Evolutionary conservation across 2,113 vertebrate genomes (phyloP).

Genomic region (Sinocyclocheilus anshuiensis): DNA sequence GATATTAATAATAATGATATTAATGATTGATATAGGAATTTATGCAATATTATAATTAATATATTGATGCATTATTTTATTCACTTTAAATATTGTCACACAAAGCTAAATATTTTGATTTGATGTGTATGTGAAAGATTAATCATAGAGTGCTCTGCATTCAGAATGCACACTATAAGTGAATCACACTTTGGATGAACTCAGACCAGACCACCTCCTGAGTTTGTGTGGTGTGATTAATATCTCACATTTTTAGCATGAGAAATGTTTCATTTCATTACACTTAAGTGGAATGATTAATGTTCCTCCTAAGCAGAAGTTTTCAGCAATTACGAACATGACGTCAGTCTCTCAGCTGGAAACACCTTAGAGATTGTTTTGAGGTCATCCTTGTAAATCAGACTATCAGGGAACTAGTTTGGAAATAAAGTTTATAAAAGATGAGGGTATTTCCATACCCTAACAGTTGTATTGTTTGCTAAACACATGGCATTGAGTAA

Average conservation of each 20-base stretch:
- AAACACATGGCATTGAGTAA: background rate
- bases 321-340: background rate
- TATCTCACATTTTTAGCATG: background rate
- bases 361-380: background rate
- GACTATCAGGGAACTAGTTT: background rate
- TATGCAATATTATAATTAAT: too few relatives aligned
- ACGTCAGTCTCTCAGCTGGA: background rate
- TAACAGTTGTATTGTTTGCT: background rate
- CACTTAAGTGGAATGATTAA: background rate
- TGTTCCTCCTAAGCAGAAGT: background rate
- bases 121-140: too few relatives aligned
- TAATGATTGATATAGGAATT: too few relatives aligned
- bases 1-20: too few relatives aligned
- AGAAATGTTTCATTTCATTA: background rate
- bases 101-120: too few relatives aligned
- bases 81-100: background rate
- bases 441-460: background rate
- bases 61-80: background rate
- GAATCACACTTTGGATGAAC: background rate
- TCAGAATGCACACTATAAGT: too few relatives aligned
- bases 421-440: background rate
- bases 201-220: conserved; percentile 1
- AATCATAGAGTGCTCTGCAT: too few relatives aligned
- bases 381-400: background rate
- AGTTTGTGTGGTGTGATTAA: background rate